Evolutionary conservation across 2,888 invertebrate genomes (phyloP), one percentile per base, ranked within the genome.

Genomic region (Amphipoea oculea): DNA sequence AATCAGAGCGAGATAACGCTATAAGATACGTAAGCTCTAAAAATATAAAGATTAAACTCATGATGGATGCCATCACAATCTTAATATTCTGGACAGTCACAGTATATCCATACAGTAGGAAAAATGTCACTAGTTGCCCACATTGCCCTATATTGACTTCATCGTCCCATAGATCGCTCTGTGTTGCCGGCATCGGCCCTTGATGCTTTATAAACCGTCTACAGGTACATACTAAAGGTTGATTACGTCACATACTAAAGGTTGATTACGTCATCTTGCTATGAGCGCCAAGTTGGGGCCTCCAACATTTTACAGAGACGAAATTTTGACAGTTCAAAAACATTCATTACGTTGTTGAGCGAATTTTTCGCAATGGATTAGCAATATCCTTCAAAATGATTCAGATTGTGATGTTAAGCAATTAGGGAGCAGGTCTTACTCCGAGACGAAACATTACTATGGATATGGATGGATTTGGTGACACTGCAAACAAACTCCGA

Each of bases 1-100:
- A 69, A 60, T 57, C 65, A 54, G 12, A 79, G 40, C 60, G n/a
- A 80, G 11, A n/a, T 36, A 67, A 45, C 4, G 42, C 36, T 17
- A n/a, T n/a, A 62, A 29, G 12, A 48, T 79, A 76, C 14, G 45
- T 71, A 60, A 73, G 23, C 9, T 51, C n/a, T 66, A 48, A 62
- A 65, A 48, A 54, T 57, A 54, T 40, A 40, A 17, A 48, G 6
- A 40, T 54, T 40, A 40, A 23, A 40, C 14, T 54, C 23, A n/a
- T 54, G 36, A 40, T 40, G 51, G 23, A 23, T 54, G 23, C 9
- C 54, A 12, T 69, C 69, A 51, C 51, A 69, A 23, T 36, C 4
- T 48, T 60, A 29, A 12, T 12, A 20, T 68, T 29, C 29, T 48
- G 23, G n/a, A 29, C 20, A 62, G 60, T 62, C 48, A 51, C 67